Evolutionary conservation across 2,113 vertebrate genomes (phyloP), one percentile per base, ranked within the genome.

Genomic region (Polypterus senegalus): DNA sequence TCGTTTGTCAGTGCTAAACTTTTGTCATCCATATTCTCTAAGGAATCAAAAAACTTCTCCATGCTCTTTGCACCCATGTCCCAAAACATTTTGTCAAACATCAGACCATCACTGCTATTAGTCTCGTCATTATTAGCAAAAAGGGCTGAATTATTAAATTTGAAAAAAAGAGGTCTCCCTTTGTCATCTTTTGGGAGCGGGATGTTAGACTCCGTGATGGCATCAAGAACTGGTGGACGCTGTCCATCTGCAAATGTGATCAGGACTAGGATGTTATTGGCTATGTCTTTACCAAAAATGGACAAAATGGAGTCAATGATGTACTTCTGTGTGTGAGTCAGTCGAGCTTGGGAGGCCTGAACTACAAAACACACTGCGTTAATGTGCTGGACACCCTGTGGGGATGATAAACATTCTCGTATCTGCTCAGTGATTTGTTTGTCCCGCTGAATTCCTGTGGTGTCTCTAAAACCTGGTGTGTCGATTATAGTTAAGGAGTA

Each of bases 271-370:
- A 74, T 67, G 46, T 70, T 74, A 5, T 67, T 47, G 46, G 56
- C 57, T 11, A 70, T 67, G 4, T 70, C 63, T 54, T 70, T 70
- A n/a, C 64, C 67, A 64, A 73, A 73, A 8, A 67, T 63, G 5
- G 65, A 69, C 49, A 71, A 61, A 49, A 73, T 60, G 0, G 65
- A 62, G 9, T 74, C 65, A 58, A 67, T 71, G 6, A 69, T n/a
- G n/a, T 71, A 69, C 8, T 45, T 62, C 63, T 71, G 67, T 47
- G 60, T 44, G 0, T 5, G 47, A 1, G 69, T 71, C 5, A 69
- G 46, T 3, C 54, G 56, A 6, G 60, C 43, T 7, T 61, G 27
- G 6, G 72, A 52, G 6, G 66, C 55, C 49, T 70, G 59, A n/a
- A 61, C 67, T 46, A 71, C 54, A 49, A 71, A 60, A 9, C 67